Conservation (phyloP, 2,113 vertebrate species). For the Saimiri boliviensis region DNA sequence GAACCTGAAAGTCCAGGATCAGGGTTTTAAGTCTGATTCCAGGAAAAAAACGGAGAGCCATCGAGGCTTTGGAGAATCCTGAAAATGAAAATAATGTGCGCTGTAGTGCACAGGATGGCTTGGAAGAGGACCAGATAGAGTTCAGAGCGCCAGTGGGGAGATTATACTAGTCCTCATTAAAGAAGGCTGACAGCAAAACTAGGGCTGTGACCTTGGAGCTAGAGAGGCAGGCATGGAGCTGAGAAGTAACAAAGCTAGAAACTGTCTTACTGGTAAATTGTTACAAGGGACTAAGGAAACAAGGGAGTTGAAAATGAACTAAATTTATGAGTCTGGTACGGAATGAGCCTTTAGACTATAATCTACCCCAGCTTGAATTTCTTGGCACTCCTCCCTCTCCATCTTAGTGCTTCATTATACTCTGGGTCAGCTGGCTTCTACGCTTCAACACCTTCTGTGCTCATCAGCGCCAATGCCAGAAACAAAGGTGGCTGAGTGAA, state of each 20-base stretch:
- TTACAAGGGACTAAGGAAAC: neutral
- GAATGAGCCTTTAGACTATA: neutral
- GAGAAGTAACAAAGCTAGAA: neutral
- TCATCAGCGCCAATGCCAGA: neutral
- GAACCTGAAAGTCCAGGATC: neutral
- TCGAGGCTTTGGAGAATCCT: neutral
- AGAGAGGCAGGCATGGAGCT: neutral
- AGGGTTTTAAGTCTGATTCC: neutral
- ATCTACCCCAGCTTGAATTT: neutral
- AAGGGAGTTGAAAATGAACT: neutral
- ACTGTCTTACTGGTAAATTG: neutral
- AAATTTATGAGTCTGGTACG: neutral
- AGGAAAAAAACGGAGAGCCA: neutral
- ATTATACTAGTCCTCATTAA: neutral
- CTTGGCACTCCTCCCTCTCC: constrained; percentile 30
- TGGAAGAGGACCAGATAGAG: neutral
- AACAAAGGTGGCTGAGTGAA: neutral
- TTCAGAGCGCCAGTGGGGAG: neutral
- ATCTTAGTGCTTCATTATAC: neutral
- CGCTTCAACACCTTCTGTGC: neutral
- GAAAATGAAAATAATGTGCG: neutral
- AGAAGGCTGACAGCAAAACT: neutral
- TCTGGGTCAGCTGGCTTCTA: neutral
- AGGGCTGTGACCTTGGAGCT: neutral
- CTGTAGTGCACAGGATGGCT: neutral